These are phyloP conservation scores for Indri indri DNA, from an alignment of 2,113 vertebrate genomes.

Conservation along the genomic window DNA sequence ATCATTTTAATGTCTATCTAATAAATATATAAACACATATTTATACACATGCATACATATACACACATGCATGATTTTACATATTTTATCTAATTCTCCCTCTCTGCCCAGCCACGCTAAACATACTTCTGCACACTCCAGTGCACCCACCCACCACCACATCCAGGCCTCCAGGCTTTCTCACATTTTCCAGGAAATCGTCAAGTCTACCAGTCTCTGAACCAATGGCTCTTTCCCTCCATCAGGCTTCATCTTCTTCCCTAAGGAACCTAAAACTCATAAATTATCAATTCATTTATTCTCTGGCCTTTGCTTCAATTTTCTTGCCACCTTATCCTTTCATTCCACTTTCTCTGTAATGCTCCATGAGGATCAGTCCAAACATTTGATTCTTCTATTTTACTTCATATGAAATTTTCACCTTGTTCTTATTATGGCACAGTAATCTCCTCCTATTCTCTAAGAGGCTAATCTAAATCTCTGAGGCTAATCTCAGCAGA, in stretches of 20 bases:
- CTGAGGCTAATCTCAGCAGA: not conserved
- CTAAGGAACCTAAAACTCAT: not conserved
- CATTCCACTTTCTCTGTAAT: not conserved
- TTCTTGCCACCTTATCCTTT: not conserved
- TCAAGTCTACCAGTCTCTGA: not conserved
- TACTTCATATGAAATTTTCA: not conserved
- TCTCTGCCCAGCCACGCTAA: not conserved
- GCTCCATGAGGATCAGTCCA: not conserved
- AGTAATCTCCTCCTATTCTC: not conserved
- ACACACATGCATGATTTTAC: not conserved
- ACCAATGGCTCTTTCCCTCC: not conserved
- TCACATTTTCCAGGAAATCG: not conserved
- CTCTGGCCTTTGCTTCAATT: not conserved
- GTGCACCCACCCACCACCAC: no score
- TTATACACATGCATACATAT: not conserved
- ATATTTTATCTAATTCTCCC: not conserved
- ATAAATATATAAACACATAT: not conserved
- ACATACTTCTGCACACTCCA: not conserved
- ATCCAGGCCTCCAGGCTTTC: not conserved
- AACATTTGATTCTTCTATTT: not conserved
- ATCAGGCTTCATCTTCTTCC: not conserved
- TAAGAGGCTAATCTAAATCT: not conserved
- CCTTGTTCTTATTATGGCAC: not conserved
- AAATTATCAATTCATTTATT: not conserved
- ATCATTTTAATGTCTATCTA: not conserved